phyloP scores from a whole-genome alignment of 2,113 vertebrate genomes.

The Crotalus helleri region DNA sequence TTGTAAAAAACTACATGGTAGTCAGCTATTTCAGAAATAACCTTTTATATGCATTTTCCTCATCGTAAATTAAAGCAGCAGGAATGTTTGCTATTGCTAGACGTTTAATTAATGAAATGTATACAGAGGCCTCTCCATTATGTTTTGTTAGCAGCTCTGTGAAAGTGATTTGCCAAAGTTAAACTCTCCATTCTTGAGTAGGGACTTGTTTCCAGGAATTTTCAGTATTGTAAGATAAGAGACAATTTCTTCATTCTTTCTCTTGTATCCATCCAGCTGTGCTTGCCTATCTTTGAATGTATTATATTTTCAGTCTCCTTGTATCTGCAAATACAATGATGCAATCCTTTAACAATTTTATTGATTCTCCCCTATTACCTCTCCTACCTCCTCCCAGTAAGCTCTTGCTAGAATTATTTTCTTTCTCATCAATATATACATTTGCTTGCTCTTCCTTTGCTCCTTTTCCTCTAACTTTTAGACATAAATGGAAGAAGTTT shows the following conservation, averaged over 20 bases:
- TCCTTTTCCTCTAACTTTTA: constrained; percentile 10
- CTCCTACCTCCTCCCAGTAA: background rate
- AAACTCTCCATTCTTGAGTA: background rate
- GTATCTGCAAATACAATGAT: background rate
- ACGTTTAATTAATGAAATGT: background rate
- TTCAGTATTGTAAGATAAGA: background rate
- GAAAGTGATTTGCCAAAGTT: background rate
- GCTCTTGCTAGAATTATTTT: background rate
- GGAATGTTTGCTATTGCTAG: background rate
- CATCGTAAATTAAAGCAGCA: background rate
- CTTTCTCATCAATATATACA: constrained; percentile 15
- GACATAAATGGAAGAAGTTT: background rate
- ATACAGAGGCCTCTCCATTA: background rate
- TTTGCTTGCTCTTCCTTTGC: background rate
- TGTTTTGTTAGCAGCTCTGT: background rate
- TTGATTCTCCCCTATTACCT: background rate
- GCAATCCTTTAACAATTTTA: background rate
- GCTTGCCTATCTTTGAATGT: background rate
- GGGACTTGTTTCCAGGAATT: background rate
- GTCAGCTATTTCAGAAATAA: background rate
- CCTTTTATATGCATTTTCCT: background rate
- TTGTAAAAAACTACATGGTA: background rate
- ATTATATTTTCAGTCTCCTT: background rate
- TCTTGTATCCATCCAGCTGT: background rate
- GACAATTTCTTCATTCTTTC: background rate